Conservation (phyloP, 2,113 vertebrate genomes). For the Mugil cephalus region DNA sequence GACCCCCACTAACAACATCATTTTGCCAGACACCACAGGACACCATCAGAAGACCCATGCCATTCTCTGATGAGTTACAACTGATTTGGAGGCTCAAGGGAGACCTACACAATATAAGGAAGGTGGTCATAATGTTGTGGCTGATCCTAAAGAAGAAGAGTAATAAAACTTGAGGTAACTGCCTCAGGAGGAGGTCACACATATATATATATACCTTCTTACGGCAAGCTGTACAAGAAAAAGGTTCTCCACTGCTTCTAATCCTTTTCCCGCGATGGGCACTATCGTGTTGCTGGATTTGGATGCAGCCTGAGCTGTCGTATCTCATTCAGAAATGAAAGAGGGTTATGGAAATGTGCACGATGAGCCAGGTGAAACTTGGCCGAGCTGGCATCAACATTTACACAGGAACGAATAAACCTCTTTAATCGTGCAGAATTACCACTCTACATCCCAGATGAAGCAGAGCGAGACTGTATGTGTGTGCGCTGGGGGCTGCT, state of each 20-base stretch:
- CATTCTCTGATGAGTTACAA: too few species aligned
- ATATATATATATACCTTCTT: background rate
- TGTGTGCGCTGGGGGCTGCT: slow-evolving; percentile 40
- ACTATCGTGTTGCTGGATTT: slow-evolving; percentile 53
- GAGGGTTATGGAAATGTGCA: slow-evolving; percentile 59
- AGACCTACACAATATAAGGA: too few species aligned
- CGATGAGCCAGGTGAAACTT: slow-evolving; percentile 71
- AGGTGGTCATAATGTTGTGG: too few species aligned
- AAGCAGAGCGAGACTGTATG: slow-evolving; percentile 54
- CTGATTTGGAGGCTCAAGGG: too few species aligned
- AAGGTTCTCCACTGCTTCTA: slow-evolving; percentile 39
- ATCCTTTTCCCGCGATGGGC: slow-evolving; percentile 37
- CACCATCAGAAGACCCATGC: too few species aligned
- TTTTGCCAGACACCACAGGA: too few species aligned
- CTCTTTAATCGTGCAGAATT: slow-evolving; percentile 75
- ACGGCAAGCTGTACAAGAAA: slow-evolving; percentile 28
- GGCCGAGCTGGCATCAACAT: slow-evolving; percentile 65
- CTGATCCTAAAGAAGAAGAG: background rate
- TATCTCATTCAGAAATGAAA: slow-evolving; percentile 68
- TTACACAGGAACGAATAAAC: slow-evolving; percentile 73
- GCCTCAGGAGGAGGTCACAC: background rate
- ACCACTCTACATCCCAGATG: slow-evolving; percentile 60
- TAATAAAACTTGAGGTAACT: slow-evolving; percentile 12
- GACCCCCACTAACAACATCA: too few species aligned
- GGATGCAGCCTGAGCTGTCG: slow-evolving; percentile 49